Base-by-base conservation (phyloP, 2,888 invertebrate species). In the Pelosia muscerda region DNA sequence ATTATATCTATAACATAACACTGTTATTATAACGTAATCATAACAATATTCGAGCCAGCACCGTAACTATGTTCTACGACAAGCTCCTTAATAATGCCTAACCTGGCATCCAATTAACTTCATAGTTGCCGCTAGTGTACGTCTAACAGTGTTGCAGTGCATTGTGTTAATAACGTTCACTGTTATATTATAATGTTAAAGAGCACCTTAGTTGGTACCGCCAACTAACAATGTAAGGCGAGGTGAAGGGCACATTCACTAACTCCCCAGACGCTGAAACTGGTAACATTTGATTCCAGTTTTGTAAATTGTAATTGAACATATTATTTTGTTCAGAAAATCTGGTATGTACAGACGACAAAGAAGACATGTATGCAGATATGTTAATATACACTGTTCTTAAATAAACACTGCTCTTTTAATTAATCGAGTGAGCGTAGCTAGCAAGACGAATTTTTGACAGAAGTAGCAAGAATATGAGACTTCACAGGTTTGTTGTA, bases 71-170 rank as follows among this genome's bases (percentile, higher is more conserved):
- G 42, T 57, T 61, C 42, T 28, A 65, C 42, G 61, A 28, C 25
- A 67, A 75, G 60, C 58, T 70, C 19, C 49, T 56, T 53, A 62
- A 61, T 71, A 73, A 76, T 63, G 65, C 54, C 63, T 64, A 61
- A 71, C 42, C 34, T 65, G 25, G 57, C 54, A 56, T 28, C 38
- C 65, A 72, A 75, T 74, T 72, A 75, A 67, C 58, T 74, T 65
- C 70, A 71, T 62, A 67, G 78, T 71, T 68, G 69, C 59, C 38
- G 28, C 61, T 38, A 65, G 68, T 62, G 55, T 77, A 68, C 71
- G 74, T 67, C 62, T 59, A 68, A 84, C 83, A 79, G 63, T 76
- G 82, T 84, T 81, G 82, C 78, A 77, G 76, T 74, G 42, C 42
- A 19, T 42, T 42, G 19, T 42, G 42, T 42, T 42, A 79, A 74